Evolutionary conservation across 2,113 vertebrate species (phyloP).

Genomic region (Cephalopterus ornatus): DNA sequence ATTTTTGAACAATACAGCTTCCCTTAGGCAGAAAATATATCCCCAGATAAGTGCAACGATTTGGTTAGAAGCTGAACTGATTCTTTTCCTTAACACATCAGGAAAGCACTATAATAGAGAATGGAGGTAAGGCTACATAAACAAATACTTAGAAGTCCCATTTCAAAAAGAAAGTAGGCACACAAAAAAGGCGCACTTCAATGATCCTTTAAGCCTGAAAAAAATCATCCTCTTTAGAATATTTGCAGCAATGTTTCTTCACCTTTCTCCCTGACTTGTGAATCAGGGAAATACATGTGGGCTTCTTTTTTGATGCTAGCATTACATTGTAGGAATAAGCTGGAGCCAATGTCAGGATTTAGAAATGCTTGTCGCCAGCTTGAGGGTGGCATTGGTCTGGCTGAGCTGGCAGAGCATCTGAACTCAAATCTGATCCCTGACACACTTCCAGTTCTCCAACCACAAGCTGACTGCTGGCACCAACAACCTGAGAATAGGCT

Average conservation of each 20-base stretch:
- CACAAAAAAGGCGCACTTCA: background rate
- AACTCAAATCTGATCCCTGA: background rate
- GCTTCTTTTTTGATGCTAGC: background rate
- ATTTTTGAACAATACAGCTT: background rate
- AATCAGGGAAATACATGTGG: background rate
- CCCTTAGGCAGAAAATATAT: background rate
- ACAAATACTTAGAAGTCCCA: background rate
- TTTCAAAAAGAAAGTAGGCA: background rate
- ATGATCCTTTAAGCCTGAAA: background rate
- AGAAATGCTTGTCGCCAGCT: background rate
- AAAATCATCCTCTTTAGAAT: background rate
- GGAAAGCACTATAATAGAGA: background rate
- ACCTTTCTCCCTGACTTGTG: background rate
- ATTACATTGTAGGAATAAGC: background rate
- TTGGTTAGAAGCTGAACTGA: background rate
- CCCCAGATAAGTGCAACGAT: background rate
- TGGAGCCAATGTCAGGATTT: background rate
- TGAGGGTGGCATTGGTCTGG: background rate
- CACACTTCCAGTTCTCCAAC: background rate
- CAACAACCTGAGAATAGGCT: background rate
- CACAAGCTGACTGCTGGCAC: background rate
- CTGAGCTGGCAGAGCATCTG: background rate
- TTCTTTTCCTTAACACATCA: background rate
- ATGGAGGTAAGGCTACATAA: background rate
- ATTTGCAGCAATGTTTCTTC: background rate